These are phyloP conservation scores for Xestia sexstrigata DNA, from an alignment of 2,888 invertebrate species.

Conservation along the genomic window DNA sequence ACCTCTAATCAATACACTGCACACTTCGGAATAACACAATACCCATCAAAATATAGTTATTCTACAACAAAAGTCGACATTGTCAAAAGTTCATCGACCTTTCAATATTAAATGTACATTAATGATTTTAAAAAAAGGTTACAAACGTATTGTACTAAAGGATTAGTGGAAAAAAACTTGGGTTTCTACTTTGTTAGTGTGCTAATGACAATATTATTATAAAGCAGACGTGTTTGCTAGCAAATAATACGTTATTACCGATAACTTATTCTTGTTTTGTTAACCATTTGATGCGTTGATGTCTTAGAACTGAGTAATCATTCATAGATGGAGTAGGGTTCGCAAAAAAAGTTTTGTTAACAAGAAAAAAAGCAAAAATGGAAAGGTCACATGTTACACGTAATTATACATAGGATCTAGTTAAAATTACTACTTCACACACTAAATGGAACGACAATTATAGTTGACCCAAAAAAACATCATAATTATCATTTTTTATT, in stretches of 20 bases:
- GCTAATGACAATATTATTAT: constrained; percentile 86
- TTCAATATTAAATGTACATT: constrained; percentile 67
- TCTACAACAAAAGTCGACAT: constrained; percentile 66
- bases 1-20: neutral
- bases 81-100: constrained; percentile 73
- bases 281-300: constrained; percentile 71
- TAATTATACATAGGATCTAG: neutral
- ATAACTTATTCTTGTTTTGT: constrained; percentile 77
- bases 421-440: neutral
- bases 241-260: constrained; percentile 78
- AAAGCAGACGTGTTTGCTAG: constrained; percentile 75
- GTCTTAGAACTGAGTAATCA: constrained; percentile 73
- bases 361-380: neutral
- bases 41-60: constrained; percentile 54
- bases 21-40: constrained; percentile 27
- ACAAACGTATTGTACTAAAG: constrained; percentile 59
- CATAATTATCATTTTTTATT: neutral
- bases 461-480: neutral
- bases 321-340: constrained; percentile 68
- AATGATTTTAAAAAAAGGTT: constrained; percentile 65
- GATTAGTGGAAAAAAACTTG: constrained; percentile 66
- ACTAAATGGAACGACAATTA: neutral
- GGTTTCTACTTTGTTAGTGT: constrained; percentile 66
- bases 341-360: constrained; percentile 60
- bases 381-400: neutral